These are phyloP conservation scores for Pampus argenteus DNA, from an alignment of 2,797 vertebrate species.

Conservation along the genomic window DNA sequence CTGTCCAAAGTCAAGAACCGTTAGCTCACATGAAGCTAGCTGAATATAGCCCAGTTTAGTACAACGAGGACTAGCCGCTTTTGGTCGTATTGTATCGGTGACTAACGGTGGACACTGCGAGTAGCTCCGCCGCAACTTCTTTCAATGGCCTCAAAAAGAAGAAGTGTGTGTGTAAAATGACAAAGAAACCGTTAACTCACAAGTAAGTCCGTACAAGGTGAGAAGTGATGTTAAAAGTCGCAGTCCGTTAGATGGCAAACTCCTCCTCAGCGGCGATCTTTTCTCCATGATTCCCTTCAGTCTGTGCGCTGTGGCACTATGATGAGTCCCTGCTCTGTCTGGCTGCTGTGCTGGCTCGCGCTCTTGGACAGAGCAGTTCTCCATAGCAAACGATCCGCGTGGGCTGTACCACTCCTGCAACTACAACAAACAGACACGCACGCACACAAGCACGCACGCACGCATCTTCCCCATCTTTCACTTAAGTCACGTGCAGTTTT, in stretches of 20 bases:
- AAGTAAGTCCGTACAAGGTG: constrained; percentile 70
- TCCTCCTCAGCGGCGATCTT: constrained; percentile 61
- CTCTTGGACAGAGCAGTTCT: constrained; percentile 58
- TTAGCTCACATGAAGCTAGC: constrained; percentile 44
- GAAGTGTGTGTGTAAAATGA: not conserved
- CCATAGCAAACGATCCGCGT: constrained; percentile 76
- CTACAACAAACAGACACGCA: constrained; percentile 39
- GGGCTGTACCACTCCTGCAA: constrained; percentile 75
- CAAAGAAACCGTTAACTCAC: constrained; percentile 74
- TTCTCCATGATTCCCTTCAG: constrained; percentile 79
- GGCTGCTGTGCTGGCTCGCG: constrained; percentile 36
- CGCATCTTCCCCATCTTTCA: too few relatives aligned
- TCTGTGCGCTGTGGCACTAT: constrained; percentile 47
- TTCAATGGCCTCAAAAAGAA: constrained; percentile 19
- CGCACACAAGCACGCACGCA: constrained; percentile 3
- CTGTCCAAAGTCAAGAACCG: constrained; percentile 3
- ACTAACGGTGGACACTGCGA: constrained; percentile 16
- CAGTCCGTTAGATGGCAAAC: constrained; percentile 53
- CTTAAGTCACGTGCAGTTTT: not conserved
- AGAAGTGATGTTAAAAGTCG: constrained; percentile 69
- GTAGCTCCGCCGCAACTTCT: constrained; percentile 52
- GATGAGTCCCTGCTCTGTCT: constrained; percentile 43
- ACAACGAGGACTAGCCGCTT: constrained; percentile 10
- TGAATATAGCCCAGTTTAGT: constrained; percentile 1
- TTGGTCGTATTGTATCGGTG: constrained; percentile 4